Evolutionary conservation across 2,888 invertebrate genomes (phyloP), one percentile per base, ranked within the genome.

Genomic region (Bembecia ichneumoniformis): DNA sequence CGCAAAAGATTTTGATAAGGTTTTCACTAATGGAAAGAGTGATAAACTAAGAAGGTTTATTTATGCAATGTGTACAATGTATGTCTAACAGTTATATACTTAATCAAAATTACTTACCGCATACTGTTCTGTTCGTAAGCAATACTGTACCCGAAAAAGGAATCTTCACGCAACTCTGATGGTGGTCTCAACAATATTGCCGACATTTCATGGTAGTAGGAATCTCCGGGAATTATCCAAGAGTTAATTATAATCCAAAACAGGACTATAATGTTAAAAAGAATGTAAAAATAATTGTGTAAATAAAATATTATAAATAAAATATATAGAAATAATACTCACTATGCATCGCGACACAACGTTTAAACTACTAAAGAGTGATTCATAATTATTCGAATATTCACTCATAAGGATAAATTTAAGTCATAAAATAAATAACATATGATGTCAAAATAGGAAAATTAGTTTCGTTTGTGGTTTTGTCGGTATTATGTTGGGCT

Each of bases 81-180:
- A 28, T 28, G n/a, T n/a, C 9, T 28, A 28, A 28, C 20, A 9
- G n/a, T 9, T 28, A 9, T 9, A 20, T 28, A 28, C 5, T 20
- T 20, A 28, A 28, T 4, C 9, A 28, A 28, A 28, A 28, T 28
- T 9, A 47, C 35, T 40, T 51, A 55, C 55, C 49, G 40, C 13
- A 43, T 53, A 0, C 14, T 44, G 0, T 28, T n/a, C 4, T n/a
- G n/a, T n/a, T 50, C 48, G 47, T 52, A 53, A 4, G 52, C 50
- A 9, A 64, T 44, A 49, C 81, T 79, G 57, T 68, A 82, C 2
- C 82, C 81, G 16, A 79, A 82, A 44, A 63, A 65, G 0, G 71
- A 58, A 43, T 66, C 55, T 0, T 51, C 47, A 0, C 3, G 28
- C 0, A 55, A 45, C 1, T 2, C 1, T 2, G 1, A 7, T 3